Evolutionary conservation across 2,888 invertebrate genomes (phyloP).

Genomic region (Melinaea menophilus): DNA sequence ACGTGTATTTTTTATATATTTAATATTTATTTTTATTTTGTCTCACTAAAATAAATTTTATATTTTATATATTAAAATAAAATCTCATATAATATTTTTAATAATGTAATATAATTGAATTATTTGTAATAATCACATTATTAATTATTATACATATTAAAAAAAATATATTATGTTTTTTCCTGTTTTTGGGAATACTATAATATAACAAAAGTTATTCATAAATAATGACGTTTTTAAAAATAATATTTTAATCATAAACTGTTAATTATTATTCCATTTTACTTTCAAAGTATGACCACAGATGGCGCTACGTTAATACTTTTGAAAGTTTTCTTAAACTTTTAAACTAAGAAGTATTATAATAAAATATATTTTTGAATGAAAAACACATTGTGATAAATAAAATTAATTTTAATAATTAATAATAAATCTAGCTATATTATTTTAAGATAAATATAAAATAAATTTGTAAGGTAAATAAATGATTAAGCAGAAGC

Average conservation of each 20-base stretch:
- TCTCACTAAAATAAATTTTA: too few species aligned
- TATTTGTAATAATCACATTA: too few species aligned
- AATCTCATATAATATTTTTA: too few species aligned
- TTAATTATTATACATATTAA: too few species aligned
- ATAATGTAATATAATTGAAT: too few species aligned
- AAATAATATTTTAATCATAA: background rate
- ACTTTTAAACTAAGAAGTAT: background rate
- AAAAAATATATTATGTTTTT: too few species aligned
- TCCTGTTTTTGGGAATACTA: too few species aligned
- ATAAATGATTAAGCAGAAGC: background rate
- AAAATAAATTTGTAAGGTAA: background rate
- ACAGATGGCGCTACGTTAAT: background rate
- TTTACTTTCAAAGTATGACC: background rate
- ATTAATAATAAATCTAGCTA: background rate
- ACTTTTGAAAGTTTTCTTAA: background rate
- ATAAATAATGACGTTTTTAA: background rate
- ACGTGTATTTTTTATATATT: too few species aligned
- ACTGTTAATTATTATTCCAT: background rate
- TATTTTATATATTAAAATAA: too few species aligned
- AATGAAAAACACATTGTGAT: background rate
- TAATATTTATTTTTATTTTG: too few species aligned
- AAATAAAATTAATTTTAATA: background rate
- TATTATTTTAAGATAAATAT: background rate
- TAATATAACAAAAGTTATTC: background rate
- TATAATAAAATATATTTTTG: background rate